These are phyloP conservation scores for Diglossa cyanea DNA, from an alignment of 2,797 vertebrate species.

Conservation along the genomic window DNA sequence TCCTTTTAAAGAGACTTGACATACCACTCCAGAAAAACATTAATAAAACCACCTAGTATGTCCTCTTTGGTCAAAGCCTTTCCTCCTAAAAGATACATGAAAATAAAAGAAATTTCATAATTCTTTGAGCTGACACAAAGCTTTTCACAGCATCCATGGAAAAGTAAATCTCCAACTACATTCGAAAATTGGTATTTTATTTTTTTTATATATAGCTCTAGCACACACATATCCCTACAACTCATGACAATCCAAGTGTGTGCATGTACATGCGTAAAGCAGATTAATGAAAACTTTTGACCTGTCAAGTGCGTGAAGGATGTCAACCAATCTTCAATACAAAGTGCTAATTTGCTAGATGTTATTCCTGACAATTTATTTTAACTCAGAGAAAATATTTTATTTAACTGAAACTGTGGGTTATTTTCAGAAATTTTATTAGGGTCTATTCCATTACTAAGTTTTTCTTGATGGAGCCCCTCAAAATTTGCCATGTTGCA, in stretches of 20 bases:
- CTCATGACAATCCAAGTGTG: not conserved
- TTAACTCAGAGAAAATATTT: not conserved
- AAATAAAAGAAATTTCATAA: not conserved
- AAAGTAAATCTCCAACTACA: not conserved
- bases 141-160: not conserved
- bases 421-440: not conserved
- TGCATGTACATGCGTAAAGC: rapidly evolving
- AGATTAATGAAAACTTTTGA: not conserved
- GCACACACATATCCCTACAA: not conserved
- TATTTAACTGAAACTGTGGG: not conserved
- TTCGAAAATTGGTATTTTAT: rapidly evolving
- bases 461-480: not conserved
- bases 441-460: not conserved
- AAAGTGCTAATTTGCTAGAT: not conserved
- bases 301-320: not conserved
- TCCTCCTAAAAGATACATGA: not conserved
- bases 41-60: not conserved
- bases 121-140: not conserved
- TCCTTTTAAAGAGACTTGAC: not conserved
- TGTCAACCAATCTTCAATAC: not conserved
- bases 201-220: not conserved
- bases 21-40: not conserved
- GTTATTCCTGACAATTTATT: not conserved
- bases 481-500: not conserved
- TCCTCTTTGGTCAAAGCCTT: not conserved